Percentiles rank a stretch among this genome's conserved stretches.
Evolutionary conservation across 2,888 invertebrate genomes (phyloP).

Genomic region (Syrphus vitripennis): DNA sequence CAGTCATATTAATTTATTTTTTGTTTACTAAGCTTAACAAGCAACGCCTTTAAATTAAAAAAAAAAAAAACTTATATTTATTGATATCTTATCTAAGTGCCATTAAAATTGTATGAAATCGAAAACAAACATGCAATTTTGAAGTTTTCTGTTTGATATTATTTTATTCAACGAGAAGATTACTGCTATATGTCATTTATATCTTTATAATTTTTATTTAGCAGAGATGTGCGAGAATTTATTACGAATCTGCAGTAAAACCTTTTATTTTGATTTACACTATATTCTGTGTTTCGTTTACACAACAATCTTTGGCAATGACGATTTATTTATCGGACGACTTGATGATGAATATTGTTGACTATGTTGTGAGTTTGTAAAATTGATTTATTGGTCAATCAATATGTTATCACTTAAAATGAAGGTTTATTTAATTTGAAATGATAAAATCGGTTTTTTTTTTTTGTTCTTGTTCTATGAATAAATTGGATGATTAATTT

Average conservation of each 20-base stretch:
- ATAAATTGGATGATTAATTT: not conserved
- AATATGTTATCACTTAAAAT: constrained; percentile 25
- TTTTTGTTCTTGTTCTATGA: not conserved
- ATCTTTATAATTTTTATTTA: not conserved
- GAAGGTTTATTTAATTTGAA: constrained; percentile 8
- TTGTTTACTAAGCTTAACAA: not conserved
- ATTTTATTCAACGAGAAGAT: too few species aligned
- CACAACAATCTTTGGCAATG: constrained; percentile 45
- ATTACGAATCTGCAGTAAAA: not conserved
- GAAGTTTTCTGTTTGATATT: not conserved
- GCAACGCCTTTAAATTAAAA: not conserved
- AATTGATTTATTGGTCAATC: not conserved
- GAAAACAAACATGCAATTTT: not conserved
- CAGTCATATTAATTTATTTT: too few species aligned
- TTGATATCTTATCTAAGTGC: not conserved
- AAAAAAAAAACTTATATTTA: not conserved
- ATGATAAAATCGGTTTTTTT: not conserved
- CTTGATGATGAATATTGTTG: not conserved
- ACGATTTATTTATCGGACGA: constrained; percentile 41
- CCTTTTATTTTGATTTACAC: not conserved
- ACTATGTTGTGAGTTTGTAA: not conserved
- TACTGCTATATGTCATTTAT: too few species aligned
- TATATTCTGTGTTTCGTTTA: not conserved
- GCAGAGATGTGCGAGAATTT: not conserved
- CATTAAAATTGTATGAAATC: not conserved